phyloP scores from a whole-genome alignment of 2,888 invertebrate genomes.

The Epiblema foenella region DNA sequence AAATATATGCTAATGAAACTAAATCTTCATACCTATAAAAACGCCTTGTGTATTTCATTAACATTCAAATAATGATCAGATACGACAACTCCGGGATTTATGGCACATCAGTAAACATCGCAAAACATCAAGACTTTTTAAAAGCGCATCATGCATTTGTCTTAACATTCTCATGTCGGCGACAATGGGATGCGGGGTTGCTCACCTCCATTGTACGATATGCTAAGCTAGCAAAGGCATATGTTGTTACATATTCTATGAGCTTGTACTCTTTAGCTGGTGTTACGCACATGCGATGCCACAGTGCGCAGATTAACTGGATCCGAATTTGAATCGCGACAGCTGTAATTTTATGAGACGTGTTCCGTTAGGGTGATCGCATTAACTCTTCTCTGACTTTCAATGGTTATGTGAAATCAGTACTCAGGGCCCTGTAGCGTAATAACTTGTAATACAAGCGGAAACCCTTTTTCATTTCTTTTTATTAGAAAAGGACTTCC shows the following conservation, averaged over 20 bases:
- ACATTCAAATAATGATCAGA: background rate
- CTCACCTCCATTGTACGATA: constrained; percentile 65
- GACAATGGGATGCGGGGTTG: constrained; percentile 78
- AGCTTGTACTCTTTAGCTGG: constrained; percentile 1
- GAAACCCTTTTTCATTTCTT: too few relatives aligned
- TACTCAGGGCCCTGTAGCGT: background rate
- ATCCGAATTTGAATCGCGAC: constrained; percentile 29
- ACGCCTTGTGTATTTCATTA: background rate
- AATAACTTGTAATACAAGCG: too few relatives aligned
- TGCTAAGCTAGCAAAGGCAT: constrained; percentile 23
- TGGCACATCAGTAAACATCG: constrained; percentile 23
- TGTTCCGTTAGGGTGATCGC: constrained; percentile 25
- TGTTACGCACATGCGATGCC: constrained; percentile 4
- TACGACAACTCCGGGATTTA: constrained; percentile 26
- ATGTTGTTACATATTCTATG: constrained; percentile 7
- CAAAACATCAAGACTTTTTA: constrained; percentile 32
- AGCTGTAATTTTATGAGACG: constrained; percentile 21
- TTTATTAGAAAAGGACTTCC: too few relatives aligned
- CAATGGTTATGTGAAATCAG: background rate
- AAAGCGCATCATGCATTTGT: constrained; percentile 40
- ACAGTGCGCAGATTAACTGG: constrained; percentile 31
- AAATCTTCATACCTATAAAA: too few relatives aligned
- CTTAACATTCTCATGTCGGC: constrained; percentile 47
- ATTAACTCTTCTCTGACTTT: constrained; percentile 1
- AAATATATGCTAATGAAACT: too few relatives aligned